Conservation (phyloP, 2,113 vertebrate species). For the Calyptomena viridis region DNA sequence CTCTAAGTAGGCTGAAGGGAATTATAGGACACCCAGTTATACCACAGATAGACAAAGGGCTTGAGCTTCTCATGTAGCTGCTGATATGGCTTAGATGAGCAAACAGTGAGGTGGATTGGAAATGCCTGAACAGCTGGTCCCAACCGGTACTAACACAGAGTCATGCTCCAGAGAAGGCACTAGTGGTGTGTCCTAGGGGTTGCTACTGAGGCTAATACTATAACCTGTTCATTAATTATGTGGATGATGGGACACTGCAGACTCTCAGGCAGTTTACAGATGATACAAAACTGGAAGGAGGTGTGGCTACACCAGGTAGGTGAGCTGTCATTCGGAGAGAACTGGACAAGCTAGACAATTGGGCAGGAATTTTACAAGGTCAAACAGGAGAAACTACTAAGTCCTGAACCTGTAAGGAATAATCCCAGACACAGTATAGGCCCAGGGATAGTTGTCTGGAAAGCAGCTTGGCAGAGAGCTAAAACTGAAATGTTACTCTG, state of each 20-base stretch:
- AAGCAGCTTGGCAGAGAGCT: neutral
- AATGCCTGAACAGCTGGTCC: accelerated
- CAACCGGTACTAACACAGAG: neutral
- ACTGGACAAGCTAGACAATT: neutral
- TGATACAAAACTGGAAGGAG: neutral
- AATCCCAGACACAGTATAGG: neutral
- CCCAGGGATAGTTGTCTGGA: neutral
- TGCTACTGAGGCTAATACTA: neutral
- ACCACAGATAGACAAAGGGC: neutral
- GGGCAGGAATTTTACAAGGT: neutral
- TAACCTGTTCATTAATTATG: neutral
- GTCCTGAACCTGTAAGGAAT: neutral
- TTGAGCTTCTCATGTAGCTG: neutral
- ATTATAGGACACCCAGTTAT: neutral
- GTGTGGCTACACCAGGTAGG: neutral
- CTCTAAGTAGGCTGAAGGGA: neutral
- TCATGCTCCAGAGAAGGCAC: neutral
- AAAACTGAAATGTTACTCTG: neutral
- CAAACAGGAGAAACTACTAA: neutral
- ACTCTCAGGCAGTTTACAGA: neutral
- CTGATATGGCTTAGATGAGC: neutral
- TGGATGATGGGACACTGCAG: neutral
- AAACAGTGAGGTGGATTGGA: neutral
- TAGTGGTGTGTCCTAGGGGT: too few species aligned
- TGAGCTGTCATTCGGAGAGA: neutral